These are phyloP conservation scores for Dicycla oo DNA, from an alignment of 2,888 invertebrate species.

Conservation along the genomic window DNA sequence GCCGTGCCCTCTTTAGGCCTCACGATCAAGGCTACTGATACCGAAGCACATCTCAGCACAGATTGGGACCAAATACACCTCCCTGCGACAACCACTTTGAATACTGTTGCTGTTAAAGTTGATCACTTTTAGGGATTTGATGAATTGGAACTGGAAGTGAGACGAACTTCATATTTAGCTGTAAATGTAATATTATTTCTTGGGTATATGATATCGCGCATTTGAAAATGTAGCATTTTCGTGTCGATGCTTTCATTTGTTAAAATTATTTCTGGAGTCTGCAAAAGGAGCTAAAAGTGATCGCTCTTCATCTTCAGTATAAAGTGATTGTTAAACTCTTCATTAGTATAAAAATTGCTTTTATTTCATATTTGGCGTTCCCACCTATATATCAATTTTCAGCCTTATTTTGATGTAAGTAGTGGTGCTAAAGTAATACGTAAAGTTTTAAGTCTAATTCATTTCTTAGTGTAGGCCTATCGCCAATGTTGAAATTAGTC, in stretches of 20 bases:
- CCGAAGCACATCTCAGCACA: conserved; percentile 95
- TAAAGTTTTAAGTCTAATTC: conserved; percentile 53
- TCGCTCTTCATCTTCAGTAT: conserved; percentile 3
- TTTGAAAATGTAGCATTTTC: conserved; percentile 46
- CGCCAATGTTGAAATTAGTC: conserved; percentile 40
- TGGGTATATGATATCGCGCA: neutral
- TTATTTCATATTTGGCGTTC: conserved; percentile 66
- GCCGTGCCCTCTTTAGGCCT: conserved; percentile 94
- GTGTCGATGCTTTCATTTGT: conserved; percentile 44
- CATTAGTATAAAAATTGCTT: conserved; percentile 60
- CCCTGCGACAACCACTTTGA: conserved; percentile 95
- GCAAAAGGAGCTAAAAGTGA: conserved; percentile 17
- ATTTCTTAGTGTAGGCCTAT: conserved; percentile 42
- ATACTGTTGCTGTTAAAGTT: conserved; percentile 97
- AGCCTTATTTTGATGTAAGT: conserved; percentile 66
- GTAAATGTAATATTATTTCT: neutral
- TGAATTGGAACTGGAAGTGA: neutral
- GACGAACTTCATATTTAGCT: neutral
- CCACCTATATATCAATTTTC: conserved; percentile 69
- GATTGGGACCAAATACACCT: conserved; percentile 96
- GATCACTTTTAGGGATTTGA: conserved; percentile 93
- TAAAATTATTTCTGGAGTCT: neutral
- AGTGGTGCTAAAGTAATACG: conserved; percentile 71
- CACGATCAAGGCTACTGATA: conserved; percentile 95
- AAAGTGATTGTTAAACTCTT: conserved; percentile 43